These are phyloP conservation scores for Thalassaphorura encarpata DNA, from an alignment of 1,140 invertebrate species.

Conservation along the genomic window DNA sequence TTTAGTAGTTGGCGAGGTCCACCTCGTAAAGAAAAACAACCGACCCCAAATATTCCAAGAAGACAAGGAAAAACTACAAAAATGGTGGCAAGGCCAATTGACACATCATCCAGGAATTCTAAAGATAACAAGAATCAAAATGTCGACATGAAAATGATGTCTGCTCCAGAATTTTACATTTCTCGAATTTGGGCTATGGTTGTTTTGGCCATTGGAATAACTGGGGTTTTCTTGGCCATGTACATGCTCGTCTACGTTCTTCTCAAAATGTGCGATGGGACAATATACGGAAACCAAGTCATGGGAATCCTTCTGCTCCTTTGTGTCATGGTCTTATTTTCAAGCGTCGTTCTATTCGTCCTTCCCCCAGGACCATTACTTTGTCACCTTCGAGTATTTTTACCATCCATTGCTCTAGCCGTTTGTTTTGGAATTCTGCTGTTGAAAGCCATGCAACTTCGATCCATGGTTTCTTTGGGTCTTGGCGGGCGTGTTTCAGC, in stretches of 20 bases:
- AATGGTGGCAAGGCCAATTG: neutral
- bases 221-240: constrained; percentile 37
- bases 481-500: constrained; percentile 37
- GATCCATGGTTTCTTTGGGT: constrained; percentile 36
- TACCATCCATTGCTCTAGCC: constrained; percentile 34
- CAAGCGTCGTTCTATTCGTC: constrained; percentile 40
- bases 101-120: too few relatives aligned
- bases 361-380: constrained; percentile 37
- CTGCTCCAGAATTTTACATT: constrained; percentile 34
- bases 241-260: constrained; percentile 41
- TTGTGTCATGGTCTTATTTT: constrained; percentile 40
- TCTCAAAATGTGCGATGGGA: constrained; percentile 41
- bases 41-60: too few relatives aligned
- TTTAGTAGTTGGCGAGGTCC: neutral
- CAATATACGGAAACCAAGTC: constrained; percentile 42
- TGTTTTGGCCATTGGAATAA: constrained; percentile 34
- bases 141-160: too few relatives aligned
- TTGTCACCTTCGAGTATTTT: constrained; percentile 35
- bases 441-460: constrained; percentile 38
- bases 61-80: neutral
- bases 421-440: constrained; percentile 38
- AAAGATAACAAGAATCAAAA: too few relatives aligned
- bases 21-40: neutral
- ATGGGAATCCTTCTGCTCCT: constrained; percentile 41
- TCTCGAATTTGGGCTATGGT: constrained; percentile 37